These are phyloP conservation scores for Mustela lutreola DNA, from an alignment of 2,113 vertebrate species.

Conservation along the genomic window DNA sequence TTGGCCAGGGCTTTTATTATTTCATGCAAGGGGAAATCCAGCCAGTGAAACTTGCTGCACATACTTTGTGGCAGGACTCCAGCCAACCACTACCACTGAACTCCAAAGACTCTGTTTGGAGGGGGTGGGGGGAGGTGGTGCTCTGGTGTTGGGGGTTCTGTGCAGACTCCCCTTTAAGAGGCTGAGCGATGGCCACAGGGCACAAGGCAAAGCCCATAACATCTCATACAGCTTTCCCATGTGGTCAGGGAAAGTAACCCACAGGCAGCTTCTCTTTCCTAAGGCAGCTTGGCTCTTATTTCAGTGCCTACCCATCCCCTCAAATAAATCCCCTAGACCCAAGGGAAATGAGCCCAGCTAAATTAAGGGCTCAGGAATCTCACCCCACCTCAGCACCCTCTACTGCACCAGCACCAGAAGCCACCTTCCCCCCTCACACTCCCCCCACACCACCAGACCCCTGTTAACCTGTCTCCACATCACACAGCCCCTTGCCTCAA, in stretches of 20 bases:
- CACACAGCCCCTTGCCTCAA: conserved; percentile 30
- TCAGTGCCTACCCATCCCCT: neutral
- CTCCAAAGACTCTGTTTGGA: neutral
- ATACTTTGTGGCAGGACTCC: conserved; percentile 65
- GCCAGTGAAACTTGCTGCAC: conserved; percentile 71
- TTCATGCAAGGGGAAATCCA: conserved; percentile 63
- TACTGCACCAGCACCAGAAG: conserved; percentile 68
- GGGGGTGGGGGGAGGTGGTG: neutral
- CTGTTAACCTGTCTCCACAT: conserved; percentile 84
- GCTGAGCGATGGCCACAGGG: neutral
- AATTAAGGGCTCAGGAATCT: neutral
- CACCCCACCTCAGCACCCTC: neutral
- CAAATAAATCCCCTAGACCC: neutral
- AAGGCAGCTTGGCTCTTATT: neutral
- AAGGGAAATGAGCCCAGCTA: neutral
- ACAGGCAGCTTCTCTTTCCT: conserved; percentile 61
- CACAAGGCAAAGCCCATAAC: neutral
- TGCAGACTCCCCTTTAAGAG: neutral
- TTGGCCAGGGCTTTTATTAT: conserved; percentile 80
- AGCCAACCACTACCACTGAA: conserved; percentile 53
- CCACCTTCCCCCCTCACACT: conserved; percentile 79
- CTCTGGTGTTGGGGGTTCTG: neutral
- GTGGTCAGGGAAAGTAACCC: conserved; percentile 50
- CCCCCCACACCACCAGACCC: conserved; percentile 80
- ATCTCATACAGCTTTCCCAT: neutral